These are phyloP conservation scores for Odiellus spinosus DNA, from an alignment of 2,888 invertebrate species.

Conservation along the genomic window DNA sequence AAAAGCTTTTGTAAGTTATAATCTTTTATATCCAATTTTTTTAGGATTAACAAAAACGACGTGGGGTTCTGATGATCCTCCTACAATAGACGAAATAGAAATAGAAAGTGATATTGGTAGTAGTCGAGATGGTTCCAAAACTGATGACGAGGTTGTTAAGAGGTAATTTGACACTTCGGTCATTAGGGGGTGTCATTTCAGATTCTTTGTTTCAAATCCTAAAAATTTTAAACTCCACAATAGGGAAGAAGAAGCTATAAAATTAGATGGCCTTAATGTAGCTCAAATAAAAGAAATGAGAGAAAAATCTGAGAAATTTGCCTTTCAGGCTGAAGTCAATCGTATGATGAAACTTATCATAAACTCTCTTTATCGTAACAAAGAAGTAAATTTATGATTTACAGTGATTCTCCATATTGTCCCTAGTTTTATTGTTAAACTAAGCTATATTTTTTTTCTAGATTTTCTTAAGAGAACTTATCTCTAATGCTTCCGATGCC, in stretches of 20 bases:
- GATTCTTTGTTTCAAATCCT: too few relatives aligned
- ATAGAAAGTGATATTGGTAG: constrained; percentile 33
- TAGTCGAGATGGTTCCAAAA: constrained; percentile 33
- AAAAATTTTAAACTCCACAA: too few relatives aligned
- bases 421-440: background rate
- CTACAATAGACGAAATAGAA: constrained; percentile 46
- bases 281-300: constrained; percentile 81
- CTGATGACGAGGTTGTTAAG: constrained; percentile 73
- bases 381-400: constrained; percentile 48
- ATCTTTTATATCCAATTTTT: too few relatives aligned
- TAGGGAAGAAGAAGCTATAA: constrained; percentile 90
- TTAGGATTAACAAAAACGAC: too few relatives aligned
- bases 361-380: constrained; percentile 95
- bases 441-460: constrained; percentile 23
- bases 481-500: constrained; percentile 98
- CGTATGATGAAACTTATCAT: constrained; percentile 99
- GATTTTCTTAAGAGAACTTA: constrained; percentile 93
- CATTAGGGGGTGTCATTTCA: too few relatives aligned
- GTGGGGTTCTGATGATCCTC: background rate
- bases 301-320: constrained; percentile 69
- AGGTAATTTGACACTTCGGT: constrained; percentile 26
- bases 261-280: constrained; percentile 83
- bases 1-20: too few relatives aligned
- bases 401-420: background rate
- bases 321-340: constrained; percentile 96